A percentile compares a stretch with the other conserved stretches of the same genome.
Evolutionary conservation across 1,140 invertebrate species (phyloP).

Genomic region (Euwallacea similis): DNA sequence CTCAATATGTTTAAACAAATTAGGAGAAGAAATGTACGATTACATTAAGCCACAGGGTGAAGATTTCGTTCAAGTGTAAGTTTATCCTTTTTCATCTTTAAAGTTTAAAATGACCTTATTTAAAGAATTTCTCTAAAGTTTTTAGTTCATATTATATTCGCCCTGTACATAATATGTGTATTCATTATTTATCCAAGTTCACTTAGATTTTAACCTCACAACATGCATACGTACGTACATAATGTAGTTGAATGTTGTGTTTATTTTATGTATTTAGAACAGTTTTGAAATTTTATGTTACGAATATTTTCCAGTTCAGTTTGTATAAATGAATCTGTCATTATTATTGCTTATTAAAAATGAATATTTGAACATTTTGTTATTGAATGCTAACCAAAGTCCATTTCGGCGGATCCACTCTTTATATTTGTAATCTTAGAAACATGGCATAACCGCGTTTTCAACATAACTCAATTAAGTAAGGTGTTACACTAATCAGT

Average conservation of each 20-base stretch:
- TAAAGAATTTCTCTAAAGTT: no score
- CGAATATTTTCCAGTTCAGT: conserved; percentile 16
- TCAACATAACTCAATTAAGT: no score
- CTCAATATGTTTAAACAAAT: conserved; percentile 11
- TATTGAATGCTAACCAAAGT: conserved; percentile 19
- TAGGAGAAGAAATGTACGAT: background rate
- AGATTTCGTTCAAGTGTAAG: background rate
- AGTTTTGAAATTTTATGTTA: conserved; percentile 1
- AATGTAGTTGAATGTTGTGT: conserved; percentile 11
- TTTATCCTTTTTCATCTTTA: conserved; percentile 5
- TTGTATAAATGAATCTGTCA: conserved; percentile 30
- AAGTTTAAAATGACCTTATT: background rate
- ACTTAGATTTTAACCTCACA: conserved; percentile 26
- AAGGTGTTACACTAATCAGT: no score
- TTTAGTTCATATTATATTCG: background rate
- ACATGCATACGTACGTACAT: conserved; percentile 10
- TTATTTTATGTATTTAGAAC: conserved; percentile 15
- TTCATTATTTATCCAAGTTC: conserved; percentile 25
- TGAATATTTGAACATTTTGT: conserved; percentile 23
- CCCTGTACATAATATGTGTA: conserved; percentile 32
- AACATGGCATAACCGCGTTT: no score
- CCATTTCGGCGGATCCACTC: background rate
- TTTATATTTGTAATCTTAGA: background rate
- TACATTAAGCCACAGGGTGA: conserved; percentile 29
- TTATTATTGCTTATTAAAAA: conserved; percentile 14